Conservation (phyloP, 2,888 invertebrate species). For the Cephus rjabovi region DNA sequence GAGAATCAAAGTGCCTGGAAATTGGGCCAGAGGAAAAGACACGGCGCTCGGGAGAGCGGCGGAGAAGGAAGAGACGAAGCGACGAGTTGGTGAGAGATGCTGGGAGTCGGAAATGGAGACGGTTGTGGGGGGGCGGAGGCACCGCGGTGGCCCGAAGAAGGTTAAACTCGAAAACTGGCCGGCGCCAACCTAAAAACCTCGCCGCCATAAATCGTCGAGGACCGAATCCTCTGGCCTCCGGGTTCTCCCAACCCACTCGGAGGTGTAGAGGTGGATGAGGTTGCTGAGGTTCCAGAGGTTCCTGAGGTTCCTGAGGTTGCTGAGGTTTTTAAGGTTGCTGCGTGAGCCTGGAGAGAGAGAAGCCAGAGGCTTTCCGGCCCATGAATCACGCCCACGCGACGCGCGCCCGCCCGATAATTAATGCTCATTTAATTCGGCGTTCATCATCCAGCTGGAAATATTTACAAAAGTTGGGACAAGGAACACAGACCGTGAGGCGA, state of each 20-base stretch:
- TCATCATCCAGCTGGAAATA: conserved; percentile 59
- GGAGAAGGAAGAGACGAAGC: conserved; percentile 3
- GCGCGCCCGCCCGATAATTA: conserved; percentile 59
- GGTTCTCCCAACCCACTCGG: background rate
- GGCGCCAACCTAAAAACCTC: conserved; percentile 38
- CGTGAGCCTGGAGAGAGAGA: conserved; percentile 30
- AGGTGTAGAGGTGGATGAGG: conserved; percentile 19
- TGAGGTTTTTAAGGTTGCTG: conserved; percentile 26
- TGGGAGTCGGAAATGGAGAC: background rate
- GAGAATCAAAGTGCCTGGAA: conserved; percentile 7
- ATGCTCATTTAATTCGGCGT: conserved; percentile 63
- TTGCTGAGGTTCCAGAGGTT: conserved; percentile 28
- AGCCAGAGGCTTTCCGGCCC: conserved; percentile 45
- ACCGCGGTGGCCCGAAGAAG: conserved; percentile 27
- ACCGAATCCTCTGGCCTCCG: background rate
- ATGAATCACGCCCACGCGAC: conserved; percentile 64
- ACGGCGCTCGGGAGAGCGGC: conserved; percentile 13
- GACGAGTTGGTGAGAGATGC: too few species aligned
- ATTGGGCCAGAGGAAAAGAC: conserved; percentile 12
- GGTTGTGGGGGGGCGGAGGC: conserved; percentile 9
- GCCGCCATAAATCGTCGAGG: conserved; percentile 33
- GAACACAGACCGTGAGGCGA: conserved; percentile 20
- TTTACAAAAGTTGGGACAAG: conserved; percentile 55
- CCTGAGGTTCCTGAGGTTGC: conserved; percentile 20
- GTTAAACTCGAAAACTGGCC: conserved; percentile 29